Conservation (phyloP, 92 coral and sea anemone species). For the Heteractis magnifica region DNA sequence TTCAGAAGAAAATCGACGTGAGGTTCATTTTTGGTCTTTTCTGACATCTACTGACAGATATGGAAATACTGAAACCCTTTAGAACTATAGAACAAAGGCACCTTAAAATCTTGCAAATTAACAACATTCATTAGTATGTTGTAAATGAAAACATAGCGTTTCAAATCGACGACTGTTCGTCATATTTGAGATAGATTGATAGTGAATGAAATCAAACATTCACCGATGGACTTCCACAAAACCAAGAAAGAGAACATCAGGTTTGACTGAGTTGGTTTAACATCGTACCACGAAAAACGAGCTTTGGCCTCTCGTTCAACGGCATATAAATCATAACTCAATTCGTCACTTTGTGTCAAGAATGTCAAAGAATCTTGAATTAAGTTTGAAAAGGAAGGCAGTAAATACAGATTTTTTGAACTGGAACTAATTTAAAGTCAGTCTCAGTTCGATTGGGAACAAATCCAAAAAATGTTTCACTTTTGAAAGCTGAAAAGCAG, state of each 20-base stretch:
- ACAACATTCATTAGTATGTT: neutral
- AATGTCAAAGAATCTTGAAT: neutral
- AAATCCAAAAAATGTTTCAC: slow-evolving; percentile 22
- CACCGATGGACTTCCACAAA: neutral
- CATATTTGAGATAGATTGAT: neutral
- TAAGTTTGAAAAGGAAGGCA: neutral
- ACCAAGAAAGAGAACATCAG: neutral
- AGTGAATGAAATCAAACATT: neutral
- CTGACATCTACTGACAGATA: neutral
- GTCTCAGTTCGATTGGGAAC: slow-evolving; percentile 19
- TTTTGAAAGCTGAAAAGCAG: slow-evolving; percentile 17
- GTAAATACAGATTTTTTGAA: neutral
- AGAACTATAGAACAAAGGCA: neutral
- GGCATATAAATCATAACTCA: neutral
- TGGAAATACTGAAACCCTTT: neutral
- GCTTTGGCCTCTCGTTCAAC: neutral
- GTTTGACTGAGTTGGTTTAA: neutral
- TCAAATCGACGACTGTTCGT: neutral
- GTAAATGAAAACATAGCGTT: neutral
- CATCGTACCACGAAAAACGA: neutral
- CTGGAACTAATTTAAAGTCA: slow-evolving; percentile 5
- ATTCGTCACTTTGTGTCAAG: neutral
- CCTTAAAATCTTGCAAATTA: neutral
- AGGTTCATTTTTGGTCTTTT: neutral
- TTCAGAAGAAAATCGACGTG: neutral